phyloP scores from a whole-genome alignment of 1,140 invertebrate species.

The Dinothrombium tinctorium region DNA sequence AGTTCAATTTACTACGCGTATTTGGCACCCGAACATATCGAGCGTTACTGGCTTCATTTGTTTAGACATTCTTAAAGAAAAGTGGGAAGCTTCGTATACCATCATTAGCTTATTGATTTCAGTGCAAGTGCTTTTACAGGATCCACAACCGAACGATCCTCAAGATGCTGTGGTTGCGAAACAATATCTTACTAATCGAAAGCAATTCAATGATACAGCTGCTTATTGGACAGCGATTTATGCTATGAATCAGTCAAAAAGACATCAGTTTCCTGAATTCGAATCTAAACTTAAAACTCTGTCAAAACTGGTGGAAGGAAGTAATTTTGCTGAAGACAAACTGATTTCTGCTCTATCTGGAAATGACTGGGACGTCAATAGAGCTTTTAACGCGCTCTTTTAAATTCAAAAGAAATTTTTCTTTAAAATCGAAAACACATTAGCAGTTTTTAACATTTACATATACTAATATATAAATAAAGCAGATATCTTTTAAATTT shows the following conservation, averaged over 20 bases:
- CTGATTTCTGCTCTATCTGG: background rate
- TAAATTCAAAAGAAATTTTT: too few relatives aligned
- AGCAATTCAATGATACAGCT: conserved; percentile 66
- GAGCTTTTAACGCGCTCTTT: background rate
- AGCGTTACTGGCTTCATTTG: conserved; percentile 1
- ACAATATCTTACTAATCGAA: conserved; percentile 68
- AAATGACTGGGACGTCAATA: background rate
- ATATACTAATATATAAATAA: too few relatives aligned
- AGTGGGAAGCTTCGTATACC: conserved; percentile 5
- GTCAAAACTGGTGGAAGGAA: background rate
- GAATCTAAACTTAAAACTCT: background rate
- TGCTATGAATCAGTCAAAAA: conserved; percentile 26
- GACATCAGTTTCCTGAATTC: background rate
- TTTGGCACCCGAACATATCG: conserved; percentile 71
- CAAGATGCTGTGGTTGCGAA: conserved; percentile 86
- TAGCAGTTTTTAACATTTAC: too few relatives aligned
- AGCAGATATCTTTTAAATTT: too few relatives aligned
- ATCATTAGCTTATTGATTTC: background rate
- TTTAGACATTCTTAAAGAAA: conserved; percentile 2
- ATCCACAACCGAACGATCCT: conserved; percentile 81
- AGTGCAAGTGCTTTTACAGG: conserved; percentile 39
- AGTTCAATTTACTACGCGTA: conserved; percentile 46
- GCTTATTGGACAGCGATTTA: conserved; percentile 87
- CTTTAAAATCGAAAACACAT: too few relatives aligned
- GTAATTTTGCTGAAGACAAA: background rate